Percentiles rank a stretch among this genome's conserved stretches.
These are phyloP conservation scores for Apamea monoglypha DNA, from an alignment of 2,888 invertebrate genomes.

Conservation along the genomic window DNA sequence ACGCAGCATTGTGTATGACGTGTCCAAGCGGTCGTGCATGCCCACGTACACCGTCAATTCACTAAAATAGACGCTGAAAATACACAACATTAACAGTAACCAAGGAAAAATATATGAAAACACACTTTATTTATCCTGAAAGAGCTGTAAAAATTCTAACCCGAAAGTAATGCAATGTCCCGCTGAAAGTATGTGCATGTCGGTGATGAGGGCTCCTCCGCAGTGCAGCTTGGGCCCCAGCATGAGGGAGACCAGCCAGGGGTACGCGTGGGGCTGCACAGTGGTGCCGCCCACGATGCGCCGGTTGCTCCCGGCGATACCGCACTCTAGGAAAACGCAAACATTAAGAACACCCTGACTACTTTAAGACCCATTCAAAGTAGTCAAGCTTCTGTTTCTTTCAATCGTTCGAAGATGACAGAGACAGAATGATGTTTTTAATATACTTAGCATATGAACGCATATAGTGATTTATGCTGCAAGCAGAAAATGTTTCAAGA, in stretches of 20 bases:
- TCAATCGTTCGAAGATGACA: background rate
- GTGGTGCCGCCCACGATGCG: conserved; percentile 90
- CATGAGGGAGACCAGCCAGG: conserved; percentile 90
- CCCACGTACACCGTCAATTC: conserved; percentile 86
- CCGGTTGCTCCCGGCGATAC: conserved; percentile 82
- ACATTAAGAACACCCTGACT: background rate
- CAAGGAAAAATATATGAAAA: background rate
- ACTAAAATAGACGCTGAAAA: conserved; percentile 80
- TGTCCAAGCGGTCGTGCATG: conserved; percentile 87
- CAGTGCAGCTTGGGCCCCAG: conserved; percentile 87
- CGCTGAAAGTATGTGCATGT: conserved; percentile 89
- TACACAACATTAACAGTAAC: background rate
- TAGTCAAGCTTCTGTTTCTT: background rate
- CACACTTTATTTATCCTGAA: background rate
- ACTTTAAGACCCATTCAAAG: background rate
- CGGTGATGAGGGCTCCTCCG: conserved; percentile 90
- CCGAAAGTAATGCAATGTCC: conserved; percentile 91
- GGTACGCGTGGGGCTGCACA: conserved; percentile 87
- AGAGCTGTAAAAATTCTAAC: conserved; percentile 72
- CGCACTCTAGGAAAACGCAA: conserved; percentile 78
- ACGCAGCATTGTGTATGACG: conserved; percentile 72
- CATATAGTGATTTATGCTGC: background rate
- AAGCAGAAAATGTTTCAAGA: conserved; percentile 13
- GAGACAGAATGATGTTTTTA: background rate
- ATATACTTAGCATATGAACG: too few species aligned